Evolutionary conservation across 2,888 invertebrate genomes (phyloP), one percentile per base, ranked within the genome.

Genomic region (Eristalis pertinax): DNA sequence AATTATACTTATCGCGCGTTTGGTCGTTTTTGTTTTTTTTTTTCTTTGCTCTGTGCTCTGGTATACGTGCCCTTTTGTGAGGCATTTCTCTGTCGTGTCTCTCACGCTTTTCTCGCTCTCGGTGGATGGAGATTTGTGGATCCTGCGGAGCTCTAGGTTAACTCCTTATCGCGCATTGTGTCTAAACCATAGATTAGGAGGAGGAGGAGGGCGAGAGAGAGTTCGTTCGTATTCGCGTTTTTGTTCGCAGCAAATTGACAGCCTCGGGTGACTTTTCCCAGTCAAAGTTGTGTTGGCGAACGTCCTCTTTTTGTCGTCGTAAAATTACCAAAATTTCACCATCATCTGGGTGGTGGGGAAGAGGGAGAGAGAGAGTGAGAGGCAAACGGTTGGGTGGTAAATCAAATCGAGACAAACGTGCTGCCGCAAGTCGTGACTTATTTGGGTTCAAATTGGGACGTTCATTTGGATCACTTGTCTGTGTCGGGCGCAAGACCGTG

Each of bases 1-100:
- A 86, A 86, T 86, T 83, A 86, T 86, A 74, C 83, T 86, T 86
- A 78, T 86, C 83, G 69, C 78, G 35, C 11, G 78, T 70, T 68
- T 63, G 32, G 32, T 74, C 56, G n/a, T 24, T 65, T 58, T 58
- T 58, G n/a, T 24, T 65, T 70, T 73, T 68, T 41, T 35, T 58
- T 41, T n/a, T 32, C 7, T 3, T 32, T 32, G 4, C 5, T 32
- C 4, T 26, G 2, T 26, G 8, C 7, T 1, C 32, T 63, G 63
- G 35, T 50, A 22, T 35, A 29, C n/a, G 32, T 60, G 60, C 65
- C 60, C 65, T 62, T 75, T 60, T 50, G n/a, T 19, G 10, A 8
- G 19, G 50, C 50, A 50, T 29, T n/a, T 75, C 60, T 60, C 26
- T 32, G 32, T 60, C 60, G n/a, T 26, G 22, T 13, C 24, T 22